Base-by-base conservation (phyloP, 2,113 vertebrate genomes). In the Oxyruncus cristatus region DNA sequence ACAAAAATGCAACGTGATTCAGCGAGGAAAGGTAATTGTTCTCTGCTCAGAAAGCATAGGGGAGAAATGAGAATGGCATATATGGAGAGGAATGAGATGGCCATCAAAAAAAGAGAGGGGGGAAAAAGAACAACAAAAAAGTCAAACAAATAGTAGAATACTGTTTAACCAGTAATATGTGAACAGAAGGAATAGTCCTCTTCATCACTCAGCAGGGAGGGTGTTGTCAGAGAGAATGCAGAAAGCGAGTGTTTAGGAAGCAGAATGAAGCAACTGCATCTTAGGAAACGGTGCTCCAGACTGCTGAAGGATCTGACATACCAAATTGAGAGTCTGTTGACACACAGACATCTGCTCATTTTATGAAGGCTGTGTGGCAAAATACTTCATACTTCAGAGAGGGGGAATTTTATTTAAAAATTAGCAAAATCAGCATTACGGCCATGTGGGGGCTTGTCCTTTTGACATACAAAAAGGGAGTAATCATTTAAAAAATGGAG, bases 231-330 rank as follows among this genome's bases (percentile, higher is more conserved):
- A 65, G 33, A 46, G 49, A 49, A 49, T 62, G 32, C 19, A 77
- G 52, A 81, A 39, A 46, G 14, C 0, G 0, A 71, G 14, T 26
- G 7, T 30, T 58, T 41, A 12, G 17, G 20, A 62, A 74, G 26
- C 61, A 80, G 47, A 77, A 65, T 21, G 20, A 52, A 89, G 52
- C 26, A 47, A 23, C 47, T 86, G 33, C 35, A 16, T 67, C 55
- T 67, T 5, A 58, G 33, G n/a, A 87, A 73, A 53, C 0, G 1
- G 35, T 67, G 56, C 26, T 44, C 26, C 66, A 79, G 82, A 44
- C 50, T 78, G 81, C 63, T 78, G 85, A 87, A 77, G 41, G 53
- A n/a, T 58, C 44, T 92, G 39, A 49, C 41, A 22, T 47, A 37
- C 22, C 62, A 52, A 55, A 63, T 14, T 4, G 6, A 1, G 5